Evolutionary conservation across 2,797 vertebrate genomes (phyloP).

Genomic region (Esox masquinongy): DNA sequence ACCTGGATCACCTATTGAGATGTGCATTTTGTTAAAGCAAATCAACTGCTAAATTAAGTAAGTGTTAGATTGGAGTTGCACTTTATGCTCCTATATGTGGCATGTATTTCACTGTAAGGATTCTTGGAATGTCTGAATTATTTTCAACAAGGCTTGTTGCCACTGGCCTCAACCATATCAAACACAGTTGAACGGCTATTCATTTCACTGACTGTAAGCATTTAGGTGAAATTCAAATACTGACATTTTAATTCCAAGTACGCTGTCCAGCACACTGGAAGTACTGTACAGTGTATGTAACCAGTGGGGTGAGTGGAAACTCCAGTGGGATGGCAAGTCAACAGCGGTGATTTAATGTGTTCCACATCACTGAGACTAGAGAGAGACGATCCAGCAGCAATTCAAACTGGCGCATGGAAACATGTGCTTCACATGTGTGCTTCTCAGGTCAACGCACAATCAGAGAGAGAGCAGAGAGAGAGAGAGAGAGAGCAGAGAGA

Average conservation of each 20-base stretch:
- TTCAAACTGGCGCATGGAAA: conserved; percentile 60
- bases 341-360: conserved; percentile 42
- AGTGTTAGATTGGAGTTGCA: too few species aligned
- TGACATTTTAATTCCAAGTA: not conserved
- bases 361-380: conserved; percentile 49
- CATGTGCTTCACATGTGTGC: conserved; percentile 75
- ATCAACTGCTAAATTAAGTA: too few species aligned
- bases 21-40: too few species aligned
- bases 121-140: not conserved
- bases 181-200: not conserved
- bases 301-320: conserved; percentile 31
- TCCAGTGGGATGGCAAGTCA: conserved; percentile 21
- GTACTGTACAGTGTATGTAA: not conserved
- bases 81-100: too few species aligned
- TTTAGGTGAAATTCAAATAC: not conserved
- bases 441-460: conserved; percentile 59
- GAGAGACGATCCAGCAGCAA: conserved; percentile 44
- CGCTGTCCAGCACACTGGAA: not conserved
- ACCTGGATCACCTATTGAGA: too few species aligned
- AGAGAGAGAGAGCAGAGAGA: conserved; percentile 11
- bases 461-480: conserved; percentile 45
- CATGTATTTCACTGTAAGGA: too few species aligned
- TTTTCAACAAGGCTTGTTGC: not conserved
- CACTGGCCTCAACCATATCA: not conserved
- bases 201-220: not conserved